phyloP scores from a whole-genome alignment of 2,113 vertebrate genomes.

The Reinhardtius hippoglossoides region DNA sequence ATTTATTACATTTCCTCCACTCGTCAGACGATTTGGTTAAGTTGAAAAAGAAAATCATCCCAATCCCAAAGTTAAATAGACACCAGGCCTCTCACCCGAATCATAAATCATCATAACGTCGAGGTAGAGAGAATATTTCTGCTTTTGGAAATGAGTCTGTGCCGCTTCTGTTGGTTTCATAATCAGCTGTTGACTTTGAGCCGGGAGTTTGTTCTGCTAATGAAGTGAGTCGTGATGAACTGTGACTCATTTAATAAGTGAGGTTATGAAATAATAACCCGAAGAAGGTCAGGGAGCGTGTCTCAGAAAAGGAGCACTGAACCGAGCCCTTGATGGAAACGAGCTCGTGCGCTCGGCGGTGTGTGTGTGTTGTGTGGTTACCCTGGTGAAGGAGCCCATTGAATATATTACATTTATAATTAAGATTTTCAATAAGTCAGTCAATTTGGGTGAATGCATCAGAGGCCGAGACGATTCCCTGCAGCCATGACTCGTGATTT shows the following conservation, averaged over 20 bases:
- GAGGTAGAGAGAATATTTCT: no score
- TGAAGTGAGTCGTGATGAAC: constrained; percentile 40
- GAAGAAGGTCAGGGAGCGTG: constrained; percentile 48
- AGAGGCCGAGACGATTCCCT: constrained; percentile 13
- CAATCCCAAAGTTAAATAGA: no score
- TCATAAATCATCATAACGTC: no score
- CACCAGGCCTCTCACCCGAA: no score
- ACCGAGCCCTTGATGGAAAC: constrained; percentile 47
- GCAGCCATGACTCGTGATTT: constrained; percentile 12
- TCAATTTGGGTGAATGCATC: not conserved
- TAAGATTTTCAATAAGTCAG: constrained; percentile 31
- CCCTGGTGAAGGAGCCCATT: constrained; percentile 13
- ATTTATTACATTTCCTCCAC: no score
- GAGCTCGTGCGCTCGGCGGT: constrained; percentile 37
- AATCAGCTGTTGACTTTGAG: constrained; percentile 22
- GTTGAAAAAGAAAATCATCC: no score
- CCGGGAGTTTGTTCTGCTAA: constrained; percentile 32
- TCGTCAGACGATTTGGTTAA: no score
- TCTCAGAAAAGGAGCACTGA: constrained; percentile 47
- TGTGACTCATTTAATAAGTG: constrained; percentile 61
- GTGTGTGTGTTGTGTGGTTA: constrained; percentile 20
- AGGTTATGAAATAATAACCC: constrained; percentile 62
- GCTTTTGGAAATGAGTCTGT: not conserved
- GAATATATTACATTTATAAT: constrained; percentile 29
- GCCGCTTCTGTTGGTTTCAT: not conserved